A percentile compares a stretch with the other conserved stretches of the same genome.
phyloP scores from a whole-genome alignment of 2,888 invertebrate species.

The Metalampra italica region DNA sequence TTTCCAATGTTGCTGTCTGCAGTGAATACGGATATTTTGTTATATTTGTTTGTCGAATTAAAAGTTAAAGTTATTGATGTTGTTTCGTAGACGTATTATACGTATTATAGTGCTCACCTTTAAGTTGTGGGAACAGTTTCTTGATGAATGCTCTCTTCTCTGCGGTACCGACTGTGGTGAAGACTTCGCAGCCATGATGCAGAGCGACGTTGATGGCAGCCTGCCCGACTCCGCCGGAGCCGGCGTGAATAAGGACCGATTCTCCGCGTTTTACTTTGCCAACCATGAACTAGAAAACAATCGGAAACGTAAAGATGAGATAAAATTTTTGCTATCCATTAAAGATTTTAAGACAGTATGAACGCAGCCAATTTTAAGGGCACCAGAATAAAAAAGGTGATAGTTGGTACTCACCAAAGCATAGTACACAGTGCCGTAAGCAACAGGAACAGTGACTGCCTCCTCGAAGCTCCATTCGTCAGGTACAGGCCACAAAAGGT shows the following conservation, averaged over 20 bases:
- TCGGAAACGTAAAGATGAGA: too few relatives aligned
- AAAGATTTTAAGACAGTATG: too few relatives aligned
- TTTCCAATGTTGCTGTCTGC: constrained; percentile 87
- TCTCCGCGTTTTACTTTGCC: constrained; percentile 91
- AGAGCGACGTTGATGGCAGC: constrained; percentile 97
- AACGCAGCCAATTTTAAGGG: too few relatives aligned
- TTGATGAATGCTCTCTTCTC: constrained; percentile 94
- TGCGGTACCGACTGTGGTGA: constrained; percentile 94
- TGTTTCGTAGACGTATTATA: too few relatives aligned
- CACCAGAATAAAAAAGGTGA: too few relatives aligned
- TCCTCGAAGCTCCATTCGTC: constrained; percentile 85
- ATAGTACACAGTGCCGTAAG: constrained; percentile 83
- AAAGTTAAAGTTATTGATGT: too few relatives aligned
- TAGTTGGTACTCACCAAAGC: constrained; percentile 65
- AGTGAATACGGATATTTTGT: not conserved
- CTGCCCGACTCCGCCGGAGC: constrained; percentile 98
- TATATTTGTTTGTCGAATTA: too few relatives aligned
- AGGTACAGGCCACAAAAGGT: constrained; percentile 83
- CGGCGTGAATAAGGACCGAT: constrained; percentile 94
- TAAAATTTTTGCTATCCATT: too few relatives aligned
- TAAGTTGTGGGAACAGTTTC: constrained; percentile 88
- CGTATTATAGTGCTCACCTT: constrained; percentile 56
- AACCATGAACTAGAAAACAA: constrained; percentile 56
- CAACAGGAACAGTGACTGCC: constrained; percentile 89
- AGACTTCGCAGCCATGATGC: constrained; percentile 91